phyloP scores from a whole-genome alignment of 2,113 vertebrate genomes.

The Egretta garzetta region DNA sequence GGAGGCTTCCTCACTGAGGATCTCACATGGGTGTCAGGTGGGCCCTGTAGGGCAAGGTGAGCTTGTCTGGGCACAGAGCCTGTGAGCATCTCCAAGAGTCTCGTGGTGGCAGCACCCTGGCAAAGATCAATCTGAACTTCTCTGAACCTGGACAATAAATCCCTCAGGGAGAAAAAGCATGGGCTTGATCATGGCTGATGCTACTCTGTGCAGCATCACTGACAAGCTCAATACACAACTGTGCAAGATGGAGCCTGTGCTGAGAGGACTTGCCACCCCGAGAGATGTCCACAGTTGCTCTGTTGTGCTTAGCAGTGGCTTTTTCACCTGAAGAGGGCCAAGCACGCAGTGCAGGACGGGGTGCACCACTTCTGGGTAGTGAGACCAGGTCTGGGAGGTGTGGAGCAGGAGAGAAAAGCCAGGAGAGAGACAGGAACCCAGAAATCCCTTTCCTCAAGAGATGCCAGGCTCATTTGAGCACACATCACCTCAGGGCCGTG shows the following conservation, averaged over 20 bases:
- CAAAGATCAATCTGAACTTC: not conserved
- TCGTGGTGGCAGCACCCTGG: not conserved
- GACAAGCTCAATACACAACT: not conserved
- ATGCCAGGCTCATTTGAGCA: not conserved
- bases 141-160: not conserved
- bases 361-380: not conserved
- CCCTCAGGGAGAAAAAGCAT: not conserved
- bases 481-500: accelerated
- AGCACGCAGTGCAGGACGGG: not conserved
- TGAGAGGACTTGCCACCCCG: not conserved
- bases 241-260: not conserved
- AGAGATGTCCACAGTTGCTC: not conserved
- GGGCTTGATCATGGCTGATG: accelerated
- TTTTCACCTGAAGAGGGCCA: not conserved
- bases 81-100: not conserved
- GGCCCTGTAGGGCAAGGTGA: not conserved
- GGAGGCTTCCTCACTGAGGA: not conserved
- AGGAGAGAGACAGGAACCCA: not conserved
- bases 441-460: not conserved
- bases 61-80: not conserved
- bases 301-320: not conserved
- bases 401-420: not conserved
- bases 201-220: not conserved
- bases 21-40: not conserved
- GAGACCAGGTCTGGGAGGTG: not conserved